A percentile compares a stretch with the other conserved stretches of the same genome.
Conservation (phyloP, 2,888 invertebrate species). For the Heliothis peltigera region DNA sequence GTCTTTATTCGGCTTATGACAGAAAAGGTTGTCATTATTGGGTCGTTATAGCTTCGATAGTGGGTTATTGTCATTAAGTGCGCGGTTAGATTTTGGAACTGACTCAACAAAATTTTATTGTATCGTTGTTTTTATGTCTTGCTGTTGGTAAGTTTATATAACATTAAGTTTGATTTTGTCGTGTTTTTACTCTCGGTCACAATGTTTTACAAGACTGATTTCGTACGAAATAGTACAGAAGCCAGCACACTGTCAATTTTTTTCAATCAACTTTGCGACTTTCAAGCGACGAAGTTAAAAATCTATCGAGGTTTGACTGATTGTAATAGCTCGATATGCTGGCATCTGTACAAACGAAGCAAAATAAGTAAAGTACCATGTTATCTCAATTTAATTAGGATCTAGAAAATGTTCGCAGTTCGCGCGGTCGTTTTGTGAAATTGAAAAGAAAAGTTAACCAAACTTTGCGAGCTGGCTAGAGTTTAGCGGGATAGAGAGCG, state of each 20-base stretch:
- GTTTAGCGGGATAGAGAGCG: conserved; percentile 17
- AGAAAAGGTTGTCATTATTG: conserved; percentile 42
- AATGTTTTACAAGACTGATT: neutral
- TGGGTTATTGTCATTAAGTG: conserved; percentile 34
- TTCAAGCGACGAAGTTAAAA: too few relatives aligned
- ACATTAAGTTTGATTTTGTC: neutral
- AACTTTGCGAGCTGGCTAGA: conserved; percentile 62
- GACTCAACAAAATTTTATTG: conserved; percentile 22
- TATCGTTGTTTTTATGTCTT: neutral
- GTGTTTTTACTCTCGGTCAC: neutral
- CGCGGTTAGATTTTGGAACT: conserved; percentile 26
- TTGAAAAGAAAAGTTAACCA: conserved; percentile 77
- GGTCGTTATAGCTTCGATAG: conserved; percentile 29
- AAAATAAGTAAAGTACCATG: neutral
- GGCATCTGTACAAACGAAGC: neutral
- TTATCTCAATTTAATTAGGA: conserved; percentile 30
- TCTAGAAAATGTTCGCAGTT: conserved; percentile 21
- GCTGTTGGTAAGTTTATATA: too few relatives aligned
- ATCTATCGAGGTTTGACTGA: too few relatives aligned
- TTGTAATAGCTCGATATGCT: too few relatives aligned
- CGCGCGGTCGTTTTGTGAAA: conserved; percentile 54
- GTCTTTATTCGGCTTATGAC: conserved; percentile 47
- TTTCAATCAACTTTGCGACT: too few relatives aligned
- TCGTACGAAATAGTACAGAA: neutral
- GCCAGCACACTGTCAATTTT: too few relatives aligned